phyloP scores from a whole-genome alignment of 2,113 vertebrate genomes.

The Oplegnathus fasciatus region DNA sequence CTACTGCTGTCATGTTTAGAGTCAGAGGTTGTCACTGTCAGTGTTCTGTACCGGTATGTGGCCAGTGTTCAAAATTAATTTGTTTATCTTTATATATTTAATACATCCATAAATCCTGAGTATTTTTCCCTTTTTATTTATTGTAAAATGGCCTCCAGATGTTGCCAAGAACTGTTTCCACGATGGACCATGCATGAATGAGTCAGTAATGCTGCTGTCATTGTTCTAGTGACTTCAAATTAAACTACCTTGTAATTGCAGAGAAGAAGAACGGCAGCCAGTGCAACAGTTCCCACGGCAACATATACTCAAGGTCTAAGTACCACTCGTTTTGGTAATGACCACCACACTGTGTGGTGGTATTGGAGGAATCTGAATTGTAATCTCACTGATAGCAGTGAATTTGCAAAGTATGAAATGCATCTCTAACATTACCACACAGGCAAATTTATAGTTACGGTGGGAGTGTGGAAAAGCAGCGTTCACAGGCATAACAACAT shows the following conservation, averaged over 20 bases:
- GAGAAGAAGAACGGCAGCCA: neutral
- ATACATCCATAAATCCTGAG: too few species aligned
- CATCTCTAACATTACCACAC: neutral
- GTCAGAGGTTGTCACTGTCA: too few species aligned
- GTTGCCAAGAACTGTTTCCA: neutral
- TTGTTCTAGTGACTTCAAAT: neutral
- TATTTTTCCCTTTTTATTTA: too few species aligned
- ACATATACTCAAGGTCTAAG: neutral
- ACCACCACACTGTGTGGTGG: neutral
- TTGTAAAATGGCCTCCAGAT: neutral
- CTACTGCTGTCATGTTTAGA: too few species aligned
- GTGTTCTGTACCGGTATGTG: too few species aligned
- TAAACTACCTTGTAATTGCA: neutral
- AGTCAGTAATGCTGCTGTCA: neutral
- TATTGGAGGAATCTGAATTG: neutral
- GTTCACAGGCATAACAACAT: neutral
- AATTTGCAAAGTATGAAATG: neutral
- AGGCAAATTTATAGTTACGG: neutral
- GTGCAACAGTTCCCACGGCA: conserved; percentile 7
- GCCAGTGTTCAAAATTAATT: too few species aligned
- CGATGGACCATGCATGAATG: neutral
- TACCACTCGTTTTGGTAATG: neutral
- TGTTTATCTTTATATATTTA: too few species aligned
- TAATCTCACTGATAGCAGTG: neutral
- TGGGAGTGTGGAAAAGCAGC: neutral